Conservation (phyloP, 2,888 invertebrate species). For the Augiades crinisus region DNA sequence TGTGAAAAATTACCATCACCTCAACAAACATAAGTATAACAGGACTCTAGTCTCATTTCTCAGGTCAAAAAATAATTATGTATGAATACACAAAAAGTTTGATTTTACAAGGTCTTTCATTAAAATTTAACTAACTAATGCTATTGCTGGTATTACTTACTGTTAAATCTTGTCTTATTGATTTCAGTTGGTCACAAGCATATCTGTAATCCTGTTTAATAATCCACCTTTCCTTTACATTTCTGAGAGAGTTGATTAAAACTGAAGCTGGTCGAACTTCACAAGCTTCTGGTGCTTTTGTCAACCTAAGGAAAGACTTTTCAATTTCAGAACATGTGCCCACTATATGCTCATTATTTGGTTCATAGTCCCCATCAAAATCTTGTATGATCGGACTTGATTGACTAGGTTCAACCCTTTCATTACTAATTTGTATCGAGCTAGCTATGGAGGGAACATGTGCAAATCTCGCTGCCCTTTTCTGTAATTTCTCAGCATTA, state of each 20-base stretch:
- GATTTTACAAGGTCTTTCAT: no score
- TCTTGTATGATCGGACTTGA: slow-evolving; percentile 79
- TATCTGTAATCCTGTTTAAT: slow-evolving; percentile 96
- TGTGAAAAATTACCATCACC: no score
- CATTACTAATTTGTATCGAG: slow-evolving; percentile 58
- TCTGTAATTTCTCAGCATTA: slow-evolving; percentile 90
- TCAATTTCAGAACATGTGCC: slow-evolving; percentile 97
- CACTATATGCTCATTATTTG: slow-evolving; percentile 93
- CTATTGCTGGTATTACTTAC: slow-evolving; percentile 83
- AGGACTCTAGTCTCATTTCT: no score
- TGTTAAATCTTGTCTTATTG: slow-evolving; percentile 98
- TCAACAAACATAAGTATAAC: no score
- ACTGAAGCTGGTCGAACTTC: slow-evolving; percentile 95
- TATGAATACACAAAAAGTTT: no score
- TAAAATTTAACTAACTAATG: no score
- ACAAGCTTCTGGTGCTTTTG: slow-evolving; percentile 95
- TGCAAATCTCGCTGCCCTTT: slow-evolving; percentile 93
- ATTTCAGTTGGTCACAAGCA: slow-evolving; percentile 99
- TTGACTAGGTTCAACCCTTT: slow-evolving; percentile 51
- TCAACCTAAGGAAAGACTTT: slow-evolving; percentile 97
- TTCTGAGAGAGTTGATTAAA: slow-evolving; percentile 90
- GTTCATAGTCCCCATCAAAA: slow-evolving; percentile 88
- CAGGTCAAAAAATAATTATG: no score
- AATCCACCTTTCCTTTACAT: slow-evolving; percentile 96
- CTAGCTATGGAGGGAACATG: slow-evolving; percentile 75